phyloP scores from a whole-genome alignment of 2,888 invertebrate genomes.

The Malthinus seriepunctatus region DNA sequence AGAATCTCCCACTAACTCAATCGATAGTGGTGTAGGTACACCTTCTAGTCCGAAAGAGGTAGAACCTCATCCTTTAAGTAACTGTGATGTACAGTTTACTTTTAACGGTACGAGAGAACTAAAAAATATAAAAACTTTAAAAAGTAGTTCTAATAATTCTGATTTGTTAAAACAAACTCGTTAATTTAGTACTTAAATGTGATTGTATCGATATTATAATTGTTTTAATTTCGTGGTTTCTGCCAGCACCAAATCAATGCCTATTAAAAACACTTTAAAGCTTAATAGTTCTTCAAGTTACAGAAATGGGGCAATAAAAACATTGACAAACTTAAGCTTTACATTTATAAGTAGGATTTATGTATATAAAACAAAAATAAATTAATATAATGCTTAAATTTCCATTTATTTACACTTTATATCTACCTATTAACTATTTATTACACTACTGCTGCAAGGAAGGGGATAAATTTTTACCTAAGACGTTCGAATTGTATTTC shows the following conservation, averaged over 20 bases:
- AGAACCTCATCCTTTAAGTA: constrained; percentile 70
- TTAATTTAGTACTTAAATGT: constrained; percentile 15
- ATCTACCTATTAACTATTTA: neutral
- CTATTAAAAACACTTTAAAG: no score
- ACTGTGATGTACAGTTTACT: constrained; percentile 78
- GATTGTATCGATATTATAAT: constrained; percentile 15
- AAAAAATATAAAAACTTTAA: constrained; percentile 57
- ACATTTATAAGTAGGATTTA: no score
- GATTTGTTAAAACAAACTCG: constrained; percentile 42
- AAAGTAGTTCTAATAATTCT: constrained; percentile 33
- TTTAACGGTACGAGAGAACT: constrained; percentile 81
- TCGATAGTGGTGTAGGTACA: constrained; percentile 69
- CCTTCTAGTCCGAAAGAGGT: constrained; percentile 59
- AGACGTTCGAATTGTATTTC: constrained; percentile 67
- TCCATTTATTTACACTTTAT: neutral
- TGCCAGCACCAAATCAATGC: no score
- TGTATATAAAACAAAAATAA: no score
- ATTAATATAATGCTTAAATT: no score
- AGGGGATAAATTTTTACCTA: constrained; percentile 69
- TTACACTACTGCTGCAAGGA: constrained; percentile 56
- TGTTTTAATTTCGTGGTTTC: no score
- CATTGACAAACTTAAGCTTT: no score
- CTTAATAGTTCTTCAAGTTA: no score
- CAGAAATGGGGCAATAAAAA: no score
- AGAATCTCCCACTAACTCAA: constrained; percentile 47